Evolutionary conservation across 2,113 vertebrate species (phyloP), one percentile per base, ranked within the genome.

Genomic region (Dasyprocta punctata): DNA sequence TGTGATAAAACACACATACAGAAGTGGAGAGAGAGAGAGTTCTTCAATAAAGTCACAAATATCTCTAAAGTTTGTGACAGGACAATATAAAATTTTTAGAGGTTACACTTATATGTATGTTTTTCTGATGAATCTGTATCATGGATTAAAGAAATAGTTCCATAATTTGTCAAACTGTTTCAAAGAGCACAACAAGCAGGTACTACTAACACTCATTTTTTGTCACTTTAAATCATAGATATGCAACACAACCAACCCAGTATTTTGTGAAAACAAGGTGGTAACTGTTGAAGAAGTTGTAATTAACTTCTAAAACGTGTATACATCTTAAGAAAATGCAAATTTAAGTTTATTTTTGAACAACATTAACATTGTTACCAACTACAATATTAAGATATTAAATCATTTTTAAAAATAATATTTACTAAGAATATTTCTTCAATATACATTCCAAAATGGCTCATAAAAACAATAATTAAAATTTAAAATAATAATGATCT

Each of bases 391-490:
- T 86, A 17, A 8, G 22, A 60, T 85, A 87, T 84, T 96, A 14
- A 87, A 17, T 2, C 19, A 75, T 75, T 97, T 97, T 52, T 86
- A 38, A 47, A 75, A 89, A 71, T 38, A 3, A 38, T 52, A 78
- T 92, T 96, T 95, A 81, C 38, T 36, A 38, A 87, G 14, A 0
- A 2, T 83, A 97, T 97, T 56, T 87, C 41, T 13, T 97, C 49
- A 93, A 61, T 82, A 92, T 80, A 63, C 26, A 88, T 86, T 87
- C 36, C 67, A 97, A 95, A 96, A 89, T 98, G 33, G 22, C 33
- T 85, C 63, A 92, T 54, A 49, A 56, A 89, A 97, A 96, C 78
- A 95, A 97, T 97, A 96, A 65, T 92, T 97, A 93, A 97, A 97
- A 98, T 94, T 92, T 36, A 95, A 95, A 97, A 90, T 96, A 97